Base-by-base conservation (phyloP, 2,797 vertebrate species). In the Sebastes baramenuke region DNA sequence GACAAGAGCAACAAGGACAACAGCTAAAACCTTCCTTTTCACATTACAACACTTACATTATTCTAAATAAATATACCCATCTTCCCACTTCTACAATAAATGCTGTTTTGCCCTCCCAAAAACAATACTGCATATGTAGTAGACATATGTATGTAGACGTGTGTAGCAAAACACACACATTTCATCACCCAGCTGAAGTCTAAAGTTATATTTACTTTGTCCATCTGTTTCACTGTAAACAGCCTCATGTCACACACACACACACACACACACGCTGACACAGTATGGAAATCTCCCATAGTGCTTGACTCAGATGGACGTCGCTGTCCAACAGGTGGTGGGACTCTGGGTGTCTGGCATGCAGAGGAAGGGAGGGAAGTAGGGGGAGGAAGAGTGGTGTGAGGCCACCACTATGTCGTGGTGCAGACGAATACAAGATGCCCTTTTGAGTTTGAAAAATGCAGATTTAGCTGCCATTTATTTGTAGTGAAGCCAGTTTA, bases 241-340 rank as follows among this genome's bases (percentile, higher is more conserved):
- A 7, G 25, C 73, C 72, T 42, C 16, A 6, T 73, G 77, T 60
- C 70, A 61, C 24, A 61, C 24, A 18, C 25, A 25, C 36, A 38
- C 36, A 38, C n/a, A 55, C 38, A 60, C 38, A 16, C 18, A 59
- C 38, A 38, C 38, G 5, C 38, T 54, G 27, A 77, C 80, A 66
- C 52, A 38, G 55, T 76, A 79, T 83, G 81, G 81, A 86, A 83
- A 69, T 20, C 10, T 46, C 70, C 69, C 72, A n/a, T 32, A 49
- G 83, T 29, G 75, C 34, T 78, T 58, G 20, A 42, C 77, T 67
- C 46, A 16, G 59, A 81, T 79, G 66, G 42, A 72, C 61, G 77
- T 82, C 1, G 8, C 90, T 86, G 84, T 88, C 85, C 77, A 90
- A 87, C 92, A 93, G 91, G 89, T 92, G 92, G 75, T 70, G 77